Evolutionary conservation across 2,113 vertebrate genomes (phyloP), one percentile per base, ranked within the genome.

Genomic region (Lepus americanus): DNA sequence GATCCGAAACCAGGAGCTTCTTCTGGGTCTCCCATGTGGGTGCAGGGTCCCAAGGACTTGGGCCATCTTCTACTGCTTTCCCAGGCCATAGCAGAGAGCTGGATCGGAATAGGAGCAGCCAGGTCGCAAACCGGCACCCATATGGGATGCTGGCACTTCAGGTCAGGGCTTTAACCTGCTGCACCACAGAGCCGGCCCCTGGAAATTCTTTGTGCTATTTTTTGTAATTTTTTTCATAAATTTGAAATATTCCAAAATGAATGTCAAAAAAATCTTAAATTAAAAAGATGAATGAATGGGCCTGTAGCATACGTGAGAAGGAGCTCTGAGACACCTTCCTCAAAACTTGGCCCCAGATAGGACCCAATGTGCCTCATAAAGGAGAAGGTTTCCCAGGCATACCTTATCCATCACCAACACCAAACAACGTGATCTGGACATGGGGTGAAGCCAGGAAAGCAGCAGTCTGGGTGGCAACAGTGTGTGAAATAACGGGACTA

Each of bases 151-250:
- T 39, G 39, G 39, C 39, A 6, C 39, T 39, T 39, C 39, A 39
- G 39, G 39, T 1, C 39, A 39, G 39, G 39, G 39, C 39, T 39
- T 39, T 39, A 39, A 39, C 39, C 39, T 39, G 39, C 39, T 39
- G 39, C 5, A 39, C 39, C 39, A 39, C 39, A 39, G 39, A 1
- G 5, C 39, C 5, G 5, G 39, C 39, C 39, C 39, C 39, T 39
- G 39, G 39, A 92, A 76, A 67, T 39, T 53, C 29, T 67, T 84
- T 77, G 61, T 67, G 55, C 33, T 92, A 39, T 9, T 44, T n/a
- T 90, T 81, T 72, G 20, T 66, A 81, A 72, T 27, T 81, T 81
- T 90, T 90, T 27, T 39, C 20, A 61, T 44, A 81, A 81, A 72
- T 81, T 5, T 27, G 55, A 90, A 72, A n/a, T 81, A 53, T 67